phyloP scores from a whole-genome alignment of 2,797 vertebrate genomes.

The Gambusia yucatana region DNA sequence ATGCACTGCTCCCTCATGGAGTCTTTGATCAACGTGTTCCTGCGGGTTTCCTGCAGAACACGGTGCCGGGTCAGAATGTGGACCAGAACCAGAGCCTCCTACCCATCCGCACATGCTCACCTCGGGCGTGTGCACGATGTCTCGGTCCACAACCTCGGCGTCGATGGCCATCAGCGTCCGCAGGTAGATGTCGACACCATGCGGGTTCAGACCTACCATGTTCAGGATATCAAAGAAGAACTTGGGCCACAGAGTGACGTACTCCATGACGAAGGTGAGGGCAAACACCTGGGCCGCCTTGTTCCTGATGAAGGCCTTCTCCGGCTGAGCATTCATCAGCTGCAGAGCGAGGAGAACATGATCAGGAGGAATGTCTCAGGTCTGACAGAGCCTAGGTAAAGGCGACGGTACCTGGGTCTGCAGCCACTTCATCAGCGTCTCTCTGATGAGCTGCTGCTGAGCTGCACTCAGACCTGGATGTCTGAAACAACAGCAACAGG shows the following conservation, averaged over 20 bases:
- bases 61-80: background rate
- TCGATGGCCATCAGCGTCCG: slow-evolving; percentile 97
- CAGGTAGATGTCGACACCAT: slow-evolving; percentile 95
- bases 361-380: background rate
- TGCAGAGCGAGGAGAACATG: slow-evolving; percentile 47
- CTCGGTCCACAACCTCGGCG: slow-evolving; percentile 94
- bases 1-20: slow-evolving; percentile 96
- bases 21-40: slow-evolving; percentile 96
- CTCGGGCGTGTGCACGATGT: slow-evolving; percentile 92
- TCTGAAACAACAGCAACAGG: slow-evolving; percentile 75
- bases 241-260: slow-evolving; percentile 96
- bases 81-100: background rate
- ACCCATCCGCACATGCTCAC: slow-evolving; percentile 64
- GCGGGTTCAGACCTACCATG: slow-evolving; percentile 92
- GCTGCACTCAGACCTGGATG: slow-evolving; percentile 86
- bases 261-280: slow-evolving; percentile 94
- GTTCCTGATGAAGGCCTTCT: slow-evolving; percentile 98
- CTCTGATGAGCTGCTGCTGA: slow-evolving; percentile 95
- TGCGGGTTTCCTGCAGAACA: slow-evolving; percentile 87
- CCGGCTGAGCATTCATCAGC: slow-evolving; percentile 90
- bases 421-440: slow-evolving; percentile 96
- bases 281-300: slow-evolving; percentile 98
- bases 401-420: slow-evolving; percentile 87
- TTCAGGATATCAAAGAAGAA: slow-evolving; percentile 96
- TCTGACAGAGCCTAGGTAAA: background rate